Base-by-base conservation (phyloP, 2,797 vertebrate genomes). In the Cyclura pinguis region DNA sequence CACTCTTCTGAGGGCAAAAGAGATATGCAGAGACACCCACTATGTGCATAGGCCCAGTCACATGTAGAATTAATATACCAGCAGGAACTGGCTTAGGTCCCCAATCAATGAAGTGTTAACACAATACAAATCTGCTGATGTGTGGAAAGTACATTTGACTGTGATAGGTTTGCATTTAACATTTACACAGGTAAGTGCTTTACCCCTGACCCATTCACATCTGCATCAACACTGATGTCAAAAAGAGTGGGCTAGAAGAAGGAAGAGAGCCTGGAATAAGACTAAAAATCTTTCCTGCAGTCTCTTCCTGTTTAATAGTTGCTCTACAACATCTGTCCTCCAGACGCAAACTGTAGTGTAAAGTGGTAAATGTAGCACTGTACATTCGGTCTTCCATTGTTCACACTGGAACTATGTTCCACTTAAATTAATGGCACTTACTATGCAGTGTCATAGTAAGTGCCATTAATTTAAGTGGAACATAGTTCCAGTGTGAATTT, bases 31-130 rank as follows among this genome's bases (percentile, higher is more conserved):
- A 80, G 64, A 42, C 35, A 86, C n/a, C 22, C 22, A 85, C 18
- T 4, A 13, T 22, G 9, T 64, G 6, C 47, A 32, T 20, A 77
- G 32, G 76, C 59, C 42, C 12, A 62, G 78, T 78, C 42, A 29
- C 38, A 24, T 62, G 38, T 80, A 64, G 27, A 29, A 38, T 78
- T 67, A 69, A 42, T n/a, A 87, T 67, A n/a, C 67, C 62, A 81
- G 20, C 47, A 81, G 24, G 47, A 16, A 69, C 32, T 52, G 10
- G n/a, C 1, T n/a, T 67, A 80, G 64, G 62, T 38, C 24, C 38
- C 64, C 80, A 81, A 20, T 73, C n/a, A 69, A 32, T 81, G 20
- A 69, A n/a, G 50, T 57, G 35, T n/a, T 88, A 47, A 88, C 64
- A 42, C 20, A 27, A 38, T 74, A 72, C 69, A 80, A 87, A 67